Evolutionary conservation across 1,140 invertebrate species (phyloP), one percentile per base, ranked within the genome.

Genomic region (Geopemphigus sp.): DNA sequence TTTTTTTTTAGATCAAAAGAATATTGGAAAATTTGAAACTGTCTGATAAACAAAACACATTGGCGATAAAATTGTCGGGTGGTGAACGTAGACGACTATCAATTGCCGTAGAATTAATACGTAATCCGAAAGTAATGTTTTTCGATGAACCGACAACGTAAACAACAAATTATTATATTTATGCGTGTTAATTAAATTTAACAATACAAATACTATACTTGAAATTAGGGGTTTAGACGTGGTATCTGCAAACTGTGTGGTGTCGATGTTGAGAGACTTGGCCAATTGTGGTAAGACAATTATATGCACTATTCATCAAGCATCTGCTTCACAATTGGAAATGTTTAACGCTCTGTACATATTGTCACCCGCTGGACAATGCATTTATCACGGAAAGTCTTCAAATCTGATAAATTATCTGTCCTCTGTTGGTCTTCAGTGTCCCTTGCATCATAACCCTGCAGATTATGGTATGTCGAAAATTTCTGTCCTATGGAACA

Each of bases 221-320:
- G n/a, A 22, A 39, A 54, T 78, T 63, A 78, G 74, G 47, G 74
- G 80, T 47, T 72, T 81, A 47, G 80, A 81, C 29, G 39, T 56
- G 5, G 39, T 59, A 1, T 81, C 80, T 8, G 80, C 80, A 54
- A 81, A 81, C 47, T 22, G 14, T 45, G n/a, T 68, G 0, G 39
- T 98, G 80, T 89, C 90, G 56, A 85, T 95, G 50, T 86, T 95
- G 29, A 91, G 95, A 86, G 89, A 91, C 81, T 85, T 98, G 63
- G 94, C 95, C 0, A 86, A 90, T 45, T 94, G 95, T 84, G 95
- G 95, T 8, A 88, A 95, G 47, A 97, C 95, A 0, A 92, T 99
- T 53, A 91, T 98, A 70, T 96, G 95, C 83, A 98, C 96, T 5
- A 98, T 99, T 83, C 97, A 99, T 86, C 97, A 98, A 84, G 96